A percentile compares a stretch with the other conserved stretches of the same genome.
Evolutionary conservation across 2,888 invertebrate species (phyloP).

Genomic region (Spodoptera picta): DNA sequence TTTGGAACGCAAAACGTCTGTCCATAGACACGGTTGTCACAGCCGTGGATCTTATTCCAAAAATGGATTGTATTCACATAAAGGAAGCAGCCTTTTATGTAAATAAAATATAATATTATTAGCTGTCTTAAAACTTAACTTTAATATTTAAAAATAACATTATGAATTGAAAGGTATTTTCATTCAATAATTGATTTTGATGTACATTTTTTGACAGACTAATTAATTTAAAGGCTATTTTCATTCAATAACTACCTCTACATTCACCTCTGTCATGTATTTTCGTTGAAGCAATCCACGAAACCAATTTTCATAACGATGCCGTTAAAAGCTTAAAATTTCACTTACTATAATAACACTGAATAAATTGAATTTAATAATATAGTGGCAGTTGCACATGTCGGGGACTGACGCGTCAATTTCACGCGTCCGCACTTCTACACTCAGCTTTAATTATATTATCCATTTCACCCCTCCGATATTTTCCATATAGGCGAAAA

Average conservation of each 20-base stretch:
- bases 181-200: too few relatives aligned
- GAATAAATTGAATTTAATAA: constrained; percentile 42
- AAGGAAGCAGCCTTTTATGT: too few relatives aligned
- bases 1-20: constrained; percentile 16
- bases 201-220: too few relatives aligned
- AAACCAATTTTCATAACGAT: constrained; percentile 11
- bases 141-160: too few relatives aligned
- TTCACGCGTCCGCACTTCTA: constrained; percentile 45
- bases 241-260: too few relatives aligned
- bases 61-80: too few relatives aligned
- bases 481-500: constrained; percentile 35
- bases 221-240: too few relatives aligned
- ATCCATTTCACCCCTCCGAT: constrained; percentile 29
- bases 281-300: neutral
- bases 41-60: constrained; percentile 3
- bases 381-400: constrained; percentile 39
- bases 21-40: constrained; percentile 4
- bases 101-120: too few relatives aligned
- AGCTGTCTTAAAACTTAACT: too few relatives aligned
- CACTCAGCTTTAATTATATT: constrained; percentile 34
- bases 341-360: constrained; percentile 17
- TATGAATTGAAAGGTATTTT: too few relatives aligned
- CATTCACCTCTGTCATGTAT: too few relatives aligned
- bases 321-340: constrained; percentile 19
- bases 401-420: constrained; percentile 45